phyloP scores from a whole-genome alignment of 2,113 vertebrate genomes.

The Channa argus region DNA sequence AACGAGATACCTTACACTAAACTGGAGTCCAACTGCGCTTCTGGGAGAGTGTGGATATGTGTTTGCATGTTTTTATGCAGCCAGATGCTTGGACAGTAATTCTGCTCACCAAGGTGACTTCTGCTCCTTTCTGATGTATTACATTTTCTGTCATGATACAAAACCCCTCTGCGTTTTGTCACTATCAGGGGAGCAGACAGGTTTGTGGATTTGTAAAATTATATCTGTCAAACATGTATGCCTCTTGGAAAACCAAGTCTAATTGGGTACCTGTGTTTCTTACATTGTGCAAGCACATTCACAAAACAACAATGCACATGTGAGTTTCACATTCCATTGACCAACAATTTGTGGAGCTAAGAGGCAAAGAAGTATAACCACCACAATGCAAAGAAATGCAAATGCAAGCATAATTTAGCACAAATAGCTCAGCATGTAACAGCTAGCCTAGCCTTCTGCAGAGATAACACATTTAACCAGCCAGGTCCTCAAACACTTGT shows the following conservation, averaged over 20 bases:
- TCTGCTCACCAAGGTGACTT: slow-evolving; percentile 31
- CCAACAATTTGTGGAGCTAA: too few relatives aligned
- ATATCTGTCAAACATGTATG: not conserved
- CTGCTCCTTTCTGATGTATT: slow-evolving; percentile 20
- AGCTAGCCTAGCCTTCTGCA: too few relatives aligned
- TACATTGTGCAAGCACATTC: not conserved
- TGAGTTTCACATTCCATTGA: too few relatives aligned
- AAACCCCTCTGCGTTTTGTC: not conserved
- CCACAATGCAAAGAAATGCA: too few relatives aligned
- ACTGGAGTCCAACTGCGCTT: slow-evolving; percentile 67
- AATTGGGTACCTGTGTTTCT: not conserved
- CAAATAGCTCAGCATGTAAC: too few relatives aligned
- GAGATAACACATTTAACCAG: too few relatives aligned
- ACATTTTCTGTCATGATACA: slow-evolving; percentile 13
- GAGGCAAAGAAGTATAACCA: too few relatives aligned
- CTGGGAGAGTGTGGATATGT: slow-evolving; percentile 49
- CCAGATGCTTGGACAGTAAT: slow-evolving; percentile 34
- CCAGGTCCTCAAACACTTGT: too few relatives aligned
- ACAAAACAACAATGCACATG: not conserved
- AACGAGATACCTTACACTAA: slow-evolving; percentile 72
- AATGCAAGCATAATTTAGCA: too few relatives aligned
- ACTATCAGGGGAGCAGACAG: not conserved
- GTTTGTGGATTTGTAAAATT: not conserved
- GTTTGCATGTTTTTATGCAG: slow-evolving; percentile 51
- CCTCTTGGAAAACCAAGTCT: not conserved